Evolutionary conservation across 1,140 invertebrate species (phyloP), one percentile per base, ranked within the genome.

Genomic region (Scylla paramamosain): DNA sequence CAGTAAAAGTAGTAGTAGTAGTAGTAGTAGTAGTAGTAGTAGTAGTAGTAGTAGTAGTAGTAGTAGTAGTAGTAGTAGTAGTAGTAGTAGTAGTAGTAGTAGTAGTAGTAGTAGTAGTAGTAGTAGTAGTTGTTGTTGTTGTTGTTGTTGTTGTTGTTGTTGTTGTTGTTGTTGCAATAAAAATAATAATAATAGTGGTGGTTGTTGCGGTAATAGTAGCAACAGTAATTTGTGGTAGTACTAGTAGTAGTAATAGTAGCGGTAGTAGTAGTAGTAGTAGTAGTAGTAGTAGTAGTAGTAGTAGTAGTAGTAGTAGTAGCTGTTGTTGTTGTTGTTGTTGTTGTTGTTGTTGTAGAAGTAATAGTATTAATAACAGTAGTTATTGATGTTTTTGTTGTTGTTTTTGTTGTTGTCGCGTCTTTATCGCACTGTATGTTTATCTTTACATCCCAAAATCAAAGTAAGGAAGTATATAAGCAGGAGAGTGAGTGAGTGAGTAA

Each of bases 31-130:
- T 59, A 12, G 52, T 59, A 12, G 52, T 59, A 59, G 52, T 31
- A 39, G 32, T 29, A 31, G 32, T 31, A 86, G 83, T 29, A 86
- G 83, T 31, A 86, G 32, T 31, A 86, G 28, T 86, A 31, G 83
- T 86, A 86, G 83, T 86, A 86, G 83, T 86, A 86, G 83, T 86
- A 86, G 83, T 86, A 39, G 83, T 4, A 86, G 83, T 4, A 86
- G 83, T 4, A 86, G 83, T 4, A 86, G 83, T 3, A 31, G 83
- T 31, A 84, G 83, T 3, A 86, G 25, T 3, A 86, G 83, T 3
- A 86, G 83, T 3, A 86, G 32, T 3, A 86, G 32, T 14, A 86
- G 12, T 39, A 86, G 6, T 39, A 31, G 83, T 39, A 86, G 83
- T 39, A 86, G 83, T 39, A 86, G 83, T n/a, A 86, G 83, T 84